phyloP scores from a whole-genome alignment of 2,888 invertebrate species.

The Dioctria rufipes region DNA sequence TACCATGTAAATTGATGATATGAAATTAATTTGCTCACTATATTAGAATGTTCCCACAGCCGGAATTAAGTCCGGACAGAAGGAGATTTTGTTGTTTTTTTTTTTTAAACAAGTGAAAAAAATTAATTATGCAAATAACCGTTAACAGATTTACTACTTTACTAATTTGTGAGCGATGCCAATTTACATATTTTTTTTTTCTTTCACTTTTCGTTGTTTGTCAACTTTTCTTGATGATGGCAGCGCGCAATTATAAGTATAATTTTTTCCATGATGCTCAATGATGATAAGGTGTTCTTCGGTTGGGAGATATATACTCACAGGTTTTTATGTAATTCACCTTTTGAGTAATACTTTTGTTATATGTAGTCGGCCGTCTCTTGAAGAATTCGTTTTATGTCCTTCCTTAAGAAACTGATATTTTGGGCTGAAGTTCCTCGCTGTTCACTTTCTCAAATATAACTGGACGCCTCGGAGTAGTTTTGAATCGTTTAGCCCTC shows the following conservation, averaged over 20 bases:
- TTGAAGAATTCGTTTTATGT: no score
- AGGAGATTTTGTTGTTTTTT: slow-evolving; percentile 11
- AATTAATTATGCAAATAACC: slow-evolving; percentile 49
- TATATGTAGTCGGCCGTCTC: no score
- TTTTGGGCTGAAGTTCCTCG: slow-evolving; percentile 1
- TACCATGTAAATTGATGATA: slow-evolving; percentile 30
- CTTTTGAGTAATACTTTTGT: no score
- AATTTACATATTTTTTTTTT: slow-evolving; percentile 34
- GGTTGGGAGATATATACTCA: neutral
- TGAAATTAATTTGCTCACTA: slow-evolving; percentile 40
- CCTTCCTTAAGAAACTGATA: neutral
- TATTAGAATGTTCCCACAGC: slow-evolving; percentile 11
- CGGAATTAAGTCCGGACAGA: slow-evolving; percentile 9
- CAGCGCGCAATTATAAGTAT: slow-evolving; percentile 22
- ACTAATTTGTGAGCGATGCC: slow-evolving; percentile 41
- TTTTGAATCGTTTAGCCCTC: slow-evolving; percentile 21
- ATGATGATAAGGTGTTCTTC: slow-evolving; percentile 1
- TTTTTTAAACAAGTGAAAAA: neutral
- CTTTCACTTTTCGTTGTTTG: slow-evolving; percentile 28
- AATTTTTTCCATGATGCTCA: neutral
- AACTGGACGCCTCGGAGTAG: slow-evolving; percentile 13
- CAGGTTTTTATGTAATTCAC: no score
- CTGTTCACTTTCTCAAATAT: neutral
- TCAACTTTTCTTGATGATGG: slow-evolving; percentile 14
- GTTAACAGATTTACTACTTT: slow-evolving; percentile 46